Base-by-base conservation (phyloP, 1,140 invertebrate genomes). In the Cyphomyrmex costatus region DNA sequence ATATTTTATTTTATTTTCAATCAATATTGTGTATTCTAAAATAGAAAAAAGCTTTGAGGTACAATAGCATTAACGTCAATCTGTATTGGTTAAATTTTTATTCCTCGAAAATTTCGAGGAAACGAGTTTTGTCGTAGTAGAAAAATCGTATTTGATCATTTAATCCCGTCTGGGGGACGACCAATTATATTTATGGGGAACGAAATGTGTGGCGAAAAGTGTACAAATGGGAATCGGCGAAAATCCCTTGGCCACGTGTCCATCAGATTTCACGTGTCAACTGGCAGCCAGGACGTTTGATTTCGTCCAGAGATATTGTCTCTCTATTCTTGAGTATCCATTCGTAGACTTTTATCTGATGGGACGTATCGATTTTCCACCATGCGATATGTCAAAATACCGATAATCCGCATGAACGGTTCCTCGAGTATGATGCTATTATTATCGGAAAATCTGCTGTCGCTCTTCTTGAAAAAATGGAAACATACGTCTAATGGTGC, bases 221-320 rank as follows among this genome's bases (percentile, higher is more conserved):
- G 74, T 66, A 60, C 60, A 78, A 89, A 89, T 60, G 76, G 63
- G 56, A 86, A 65, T 27, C 30, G 53, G 79, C 16, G n/a, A 49
- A 3, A 82, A 27, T 16, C 58, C 33, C 58, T 12, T 56, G 66
- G 27, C 60, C 84, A 60, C 51, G 73, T 68, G 73, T 86, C 89
- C 70, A 78, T 91, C 85, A 80, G 80, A 91, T 88, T 90, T 87
- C 82, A 71, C 68, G 82, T 88, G 78, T 91, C 86, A 89, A 42
- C 46, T 49, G 19, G 56, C 60, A 51, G 1, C 70, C 27, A 21
- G 70, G 68, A 91, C 71, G 89, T 84, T 82, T 61, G 90, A 91
- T 91, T 78, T 82, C 60, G 86, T 70, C 27, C 56, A n/a, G 10
- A 84, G 91, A 91, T 91, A 91, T 70, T 84, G 88, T 91, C 91